Conservation (phyloP, 2,797 vertebrate species). For the Leptoclinus maculatus region DNA sequence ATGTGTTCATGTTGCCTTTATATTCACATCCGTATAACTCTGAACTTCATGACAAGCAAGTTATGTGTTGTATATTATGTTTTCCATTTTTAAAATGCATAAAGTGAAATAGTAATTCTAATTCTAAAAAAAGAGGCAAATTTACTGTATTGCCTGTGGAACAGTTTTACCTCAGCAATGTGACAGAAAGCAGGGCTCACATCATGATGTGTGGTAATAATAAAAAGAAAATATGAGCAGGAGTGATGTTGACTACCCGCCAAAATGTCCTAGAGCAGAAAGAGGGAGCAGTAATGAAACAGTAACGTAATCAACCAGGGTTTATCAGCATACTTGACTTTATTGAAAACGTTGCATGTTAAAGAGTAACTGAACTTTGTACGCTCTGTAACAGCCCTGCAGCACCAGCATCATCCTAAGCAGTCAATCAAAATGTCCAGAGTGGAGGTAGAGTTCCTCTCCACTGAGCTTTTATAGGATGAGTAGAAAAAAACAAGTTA, state of each 20-base stretch:
- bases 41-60: neutral
- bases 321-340: constrained; percentile 50
- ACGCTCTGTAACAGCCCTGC: constrained; percentile 17
- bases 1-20: neutral
- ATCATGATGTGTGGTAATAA: constrained; percentile 32
- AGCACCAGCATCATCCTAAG: constrained; percentile 34
- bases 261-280: constrained; percentile 29
- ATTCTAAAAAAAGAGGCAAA: neutral
- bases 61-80: neutral
- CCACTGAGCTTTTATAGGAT: constrained; percentile 28
- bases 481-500: constrained; percentile 52
- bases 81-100: neutral
- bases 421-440: constrained; percentile 50
- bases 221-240: constrained; percentile 23
- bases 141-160: constrained; percentile 12
- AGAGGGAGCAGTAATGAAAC: constrained; percentile 28
- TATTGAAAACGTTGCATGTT: constrained; percentile 39
- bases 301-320: constrained; percentile 34
- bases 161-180: neutral
- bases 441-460: constrained; percentile 32
- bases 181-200: constrained; percentile 24
- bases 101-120: neutral
- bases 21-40: neutral
- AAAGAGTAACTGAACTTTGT: constrained; percentile 42
- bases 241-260: constrained; percentile 7